A percentile compares a stretch with the other conserved stretches of the same genome.
Conservation (phyloP, 2,113 vertebrate genomes). For the Neotragus pygmaeus region DNA sequence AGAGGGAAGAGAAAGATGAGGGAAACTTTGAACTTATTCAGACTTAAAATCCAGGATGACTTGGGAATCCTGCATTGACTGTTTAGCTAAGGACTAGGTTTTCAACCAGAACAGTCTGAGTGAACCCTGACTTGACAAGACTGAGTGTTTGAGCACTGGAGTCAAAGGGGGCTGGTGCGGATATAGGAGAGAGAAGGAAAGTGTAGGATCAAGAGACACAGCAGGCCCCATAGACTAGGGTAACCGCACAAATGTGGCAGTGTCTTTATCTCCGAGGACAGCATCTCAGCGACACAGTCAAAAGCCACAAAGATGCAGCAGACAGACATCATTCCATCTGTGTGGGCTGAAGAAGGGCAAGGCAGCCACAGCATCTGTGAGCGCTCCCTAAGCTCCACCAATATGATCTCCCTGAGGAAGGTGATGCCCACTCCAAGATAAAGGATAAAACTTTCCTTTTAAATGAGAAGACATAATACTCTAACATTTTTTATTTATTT, state of each 20-base stretch:
- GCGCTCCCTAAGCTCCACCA: background rate
- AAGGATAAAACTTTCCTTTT: slow-evolving; percentile 33
- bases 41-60: background rate
- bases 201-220: background rate
- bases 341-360: background rate
- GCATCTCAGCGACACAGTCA: background rate
- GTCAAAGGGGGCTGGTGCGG: background rate
- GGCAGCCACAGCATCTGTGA: background rate
- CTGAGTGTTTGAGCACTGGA: background rate
- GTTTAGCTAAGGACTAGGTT: background rate
- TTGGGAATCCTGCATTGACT: background rate
- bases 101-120: background rate
- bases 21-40: background rate
- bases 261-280: background rate
- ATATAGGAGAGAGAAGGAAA: background rate
- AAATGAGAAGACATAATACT: background rate
- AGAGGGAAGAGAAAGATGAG: background rate
- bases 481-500: background rate
- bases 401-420: background rate
- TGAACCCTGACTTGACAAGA: background rate
- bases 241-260: background rate
- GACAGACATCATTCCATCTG: background rate
- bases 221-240: too few relatives aligned
- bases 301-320: background rate
- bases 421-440: background rate